These are phyloP conservation scores for Lasius platythorax DNA, from an alignment of 2,888 invertebrate species.

Conservation along the genomic window DNA sequence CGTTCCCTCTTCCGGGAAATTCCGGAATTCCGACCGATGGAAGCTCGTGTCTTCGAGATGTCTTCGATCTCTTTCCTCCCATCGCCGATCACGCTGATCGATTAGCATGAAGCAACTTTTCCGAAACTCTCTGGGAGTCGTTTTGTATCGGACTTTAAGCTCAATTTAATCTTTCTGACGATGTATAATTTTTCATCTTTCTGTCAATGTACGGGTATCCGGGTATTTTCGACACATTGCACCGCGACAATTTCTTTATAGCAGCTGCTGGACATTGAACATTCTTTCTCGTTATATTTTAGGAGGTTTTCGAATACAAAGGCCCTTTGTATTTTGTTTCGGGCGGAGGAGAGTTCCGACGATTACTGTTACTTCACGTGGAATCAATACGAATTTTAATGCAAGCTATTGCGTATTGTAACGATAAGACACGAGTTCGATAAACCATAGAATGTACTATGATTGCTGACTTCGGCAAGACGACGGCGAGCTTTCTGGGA, in stretches of 20 bases:
- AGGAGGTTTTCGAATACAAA: too few species aligned
- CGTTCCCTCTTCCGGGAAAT: not conserved
- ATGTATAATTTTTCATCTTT: too few species aligned
- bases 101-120: not conserved
- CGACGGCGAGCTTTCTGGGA: conserved; percentile 11
- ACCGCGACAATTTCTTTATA: too few species aligned
- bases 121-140: not conserved
- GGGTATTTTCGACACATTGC: too few species aligned
- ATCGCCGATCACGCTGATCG: not conserved
- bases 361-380: not conserved
- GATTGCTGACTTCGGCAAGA: conserved; percentile 43
- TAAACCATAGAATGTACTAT: not conserved
- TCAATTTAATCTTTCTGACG: not conserved
- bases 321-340: too few species aligned
- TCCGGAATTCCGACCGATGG: conserved; percentile 12
- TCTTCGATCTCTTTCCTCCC: not conserved
- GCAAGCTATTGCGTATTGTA: not conserved
- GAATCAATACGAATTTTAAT: not conserved
- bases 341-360: not conserved
- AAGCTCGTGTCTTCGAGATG: conserved; percentile 16
- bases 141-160: not conserved
- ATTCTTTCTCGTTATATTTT: too few species aligned
- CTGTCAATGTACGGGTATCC: too few species aligned
- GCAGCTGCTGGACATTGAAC: too few species aligned
- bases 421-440: not conserved